Base-by-base conservation (phyloP, 2,113 vertebrate genomes). In the Ceratotherium simum region DNA sequence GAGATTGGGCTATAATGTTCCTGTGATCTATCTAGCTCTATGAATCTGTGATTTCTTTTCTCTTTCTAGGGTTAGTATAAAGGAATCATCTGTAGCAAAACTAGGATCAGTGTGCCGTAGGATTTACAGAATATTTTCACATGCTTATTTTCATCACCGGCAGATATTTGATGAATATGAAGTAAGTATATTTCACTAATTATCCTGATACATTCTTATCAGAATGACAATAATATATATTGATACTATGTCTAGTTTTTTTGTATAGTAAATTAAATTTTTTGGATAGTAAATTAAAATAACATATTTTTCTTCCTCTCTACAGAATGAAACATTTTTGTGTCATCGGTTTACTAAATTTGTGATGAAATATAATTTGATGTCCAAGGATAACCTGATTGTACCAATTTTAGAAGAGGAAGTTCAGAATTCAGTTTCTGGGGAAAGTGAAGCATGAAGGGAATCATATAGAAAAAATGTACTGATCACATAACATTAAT, bases 381-480 rank as follows among this genome's bases (percentile, higher is more conserved):
- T 99, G 99, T 99, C 99, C 91, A 99, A 99, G 99, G 99, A 99
- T 99, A 99, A 99, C 99, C 99, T 99, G 99, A 99, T 99, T 92
- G 99, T 99, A 91, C 99, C 99, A 82, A 99, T 99, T 98, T 99
- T 99, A 99, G 99, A 99, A 99, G 99, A 99, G 97, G 99, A 99
- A 97, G 99, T 99, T 93, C 99, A 99, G 99, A 99, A 99, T 98
- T 99, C 99, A 98, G 99, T 99, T 91, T 99, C 99, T n/a, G 99
- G 99, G 27, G 99, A 99, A 98, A 99, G 99, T 67, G 99, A 99
- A 98, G 99, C 99, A 97, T 99, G 98, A 99, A 98, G 92, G 39
- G 80, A 93, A 98, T 67, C 93, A 96, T 96, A 94, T 76, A 97
- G 94, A 95, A 97, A 96, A 96, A 96, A 96, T 98, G 97, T 98